Evolutionary conservation across 2,888 invertebrate species (phyloP).

Genomic region (Trichopoda pennipes): DNA sequence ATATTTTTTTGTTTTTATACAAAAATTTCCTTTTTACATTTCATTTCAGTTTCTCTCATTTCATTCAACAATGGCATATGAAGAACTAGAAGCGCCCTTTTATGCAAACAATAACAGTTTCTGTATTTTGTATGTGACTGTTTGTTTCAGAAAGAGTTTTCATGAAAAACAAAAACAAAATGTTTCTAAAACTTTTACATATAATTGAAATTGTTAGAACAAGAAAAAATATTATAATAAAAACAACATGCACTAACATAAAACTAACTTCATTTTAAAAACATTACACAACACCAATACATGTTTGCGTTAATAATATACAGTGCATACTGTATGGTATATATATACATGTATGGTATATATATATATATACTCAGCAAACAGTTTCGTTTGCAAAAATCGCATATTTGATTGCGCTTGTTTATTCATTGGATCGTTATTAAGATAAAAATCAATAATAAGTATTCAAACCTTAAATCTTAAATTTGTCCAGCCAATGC

Average conservation of each 20-base stretch:
- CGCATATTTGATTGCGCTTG: too few relatives aligned
- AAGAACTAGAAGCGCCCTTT: background rate
- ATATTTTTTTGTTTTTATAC: conserved; percentile 48
- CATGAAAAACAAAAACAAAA: conserved; percentile 32
- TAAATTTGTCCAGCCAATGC: too few relatives aligned
- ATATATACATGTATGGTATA: background rate
- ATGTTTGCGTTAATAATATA: conserved; percentile 3
- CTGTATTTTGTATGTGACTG: background rate
- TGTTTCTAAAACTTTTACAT: conserved; percentile 56
- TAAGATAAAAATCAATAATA: too few relatives aligned
- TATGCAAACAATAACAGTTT: conserved; percentile 12
- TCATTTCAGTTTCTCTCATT: conserved; percentile 25
- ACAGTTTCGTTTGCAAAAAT: too few relatives aligned
- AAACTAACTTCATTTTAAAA: conserved; percentile 58
- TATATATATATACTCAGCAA: background rate
- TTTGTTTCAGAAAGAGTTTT: background rate
- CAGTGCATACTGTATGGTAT: too few relatives aligned
- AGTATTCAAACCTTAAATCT: too few relatives aligned
- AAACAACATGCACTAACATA: conserved; percentile 5
- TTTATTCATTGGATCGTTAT: too few relatives aligned
- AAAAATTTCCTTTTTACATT: conserved; percentile 21
- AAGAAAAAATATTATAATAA: conserved; percentile 8
- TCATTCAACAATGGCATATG: conserved; percentile 41
- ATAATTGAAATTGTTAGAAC: conserved; percentile 60
- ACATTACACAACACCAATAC: conserved; percentile 46